Evolutionary conservation across 2,888 invertebrate genomes (phyloP).

Genomic region (Lordiphosa fenestrarum): DNA sequence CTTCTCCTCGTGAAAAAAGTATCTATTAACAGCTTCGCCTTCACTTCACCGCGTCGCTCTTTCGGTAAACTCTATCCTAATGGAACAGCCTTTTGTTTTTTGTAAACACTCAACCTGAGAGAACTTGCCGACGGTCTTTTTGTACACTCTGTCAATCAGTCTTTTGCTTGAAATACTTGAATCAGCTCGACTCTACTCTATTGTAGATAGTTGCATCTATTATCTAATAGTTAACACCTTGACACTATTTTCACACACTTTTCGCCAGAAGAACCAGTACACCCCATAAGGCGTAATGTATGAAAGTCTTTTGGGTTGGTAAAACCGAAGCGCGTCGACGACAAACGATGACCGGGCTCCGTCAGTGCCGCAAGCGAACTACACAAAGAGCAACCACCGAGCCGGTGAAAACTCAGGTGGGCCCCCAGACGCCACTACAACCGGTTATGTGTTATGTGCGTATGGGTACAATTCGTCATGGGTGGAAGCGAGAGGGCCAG

Average conservation of each 20-base stretch:
- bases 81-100: neutral
- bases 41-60: neutral
- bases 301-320: neutral
- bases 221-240: conserved; percentile 15
- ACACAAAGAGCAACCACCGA: conserved; percentile 49
- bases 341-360: conserved; percentile 63
- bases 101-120: neutral
- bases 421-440: conserved; percentile 35
- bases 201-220: neutral
- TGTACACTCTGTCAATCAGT: conserved; percentile 22
- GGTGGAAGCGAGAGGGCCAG: conserved; percentile 45
- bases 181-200: neutral
- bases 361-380: conserved; percentile 71
- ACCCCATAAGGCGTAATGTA: neutral
- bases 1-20: neutral
- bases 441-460: conserved; percentile 47
- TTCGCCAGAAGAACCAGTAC: conserved; percentile 2
- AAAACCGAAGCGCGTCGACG: conserved; percentile 54
- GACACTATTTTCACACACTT: conserved; percentile 15
- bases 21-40: neutral
- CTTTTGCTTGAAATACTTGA: conserved; percentile 9
- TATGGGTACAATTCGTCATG: conserved; percentile 17
- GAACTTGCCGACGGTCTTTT: conserved; percentile 62
- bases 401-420: conserved; percentile 68
- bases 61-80: neutral